Base-by-base conservation (phyloP, 1,140 invertebrate genomes). In the Hermetia illucens region DNA sequence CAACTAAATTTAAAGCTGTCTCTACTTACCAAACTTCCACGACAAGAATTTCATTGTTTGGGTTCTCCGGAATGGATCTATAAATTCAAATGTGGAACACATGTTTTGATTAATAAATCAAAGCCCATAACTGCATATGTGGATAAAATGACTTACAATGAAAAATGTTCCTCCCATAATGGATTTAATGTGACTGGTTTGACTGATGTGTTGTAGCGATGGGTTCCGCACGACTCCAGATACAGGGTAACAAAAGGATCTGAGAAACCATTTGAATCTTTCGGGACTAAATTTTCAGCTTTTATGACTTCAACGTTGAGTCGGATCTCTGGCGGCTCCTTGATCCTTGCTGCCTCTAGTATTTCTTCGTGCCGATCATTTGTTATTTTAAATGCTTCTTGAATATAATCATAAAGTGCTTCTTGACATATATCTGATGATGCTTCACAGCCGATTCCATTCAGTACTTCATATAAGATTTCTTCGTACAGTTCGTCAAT, bases 141-240 rank as follows among this genome's bases (percentile, higher is more conserved):
- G 25, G 15, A 29, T 22, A 17, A 16, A 35, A 37, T 39, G 50
- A 82, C 87, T 83, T 70, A 94, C 90, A 97, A 74, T 58, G 88
- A 85, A 64, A 97, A 97, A 65, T 91, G 84, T 66, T 98, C 92
- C 58, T 95, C 92, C 92, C 93, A 98, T 15, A 78, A 64, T 0
- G 94, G 94, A 62, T 82, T 82, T 4, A 97, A 65, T 1, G 92
- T 95, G 44, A 72, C 74, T 5, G 77, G 70, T 64, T 94, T 95
- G 2, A 96, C 91, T 8, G 85, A 84, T 13, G 92, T 93, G 43
- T 86, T 88, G 48, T 84, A 85, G 44, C 81, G 71, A 49, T 79
- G 75, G 1, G 78, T 74, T 2, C 73, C 69, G 41, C 76, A 73
- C 9, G 80, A 85, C 51, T 79, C 75, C 37, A 88, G 62, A 60